These are phyloP conservation scores for Odontesthes bonariensis DNA, from an alignment of 2,113 vertebrate species.

Conservation along the genomic window DNA sequence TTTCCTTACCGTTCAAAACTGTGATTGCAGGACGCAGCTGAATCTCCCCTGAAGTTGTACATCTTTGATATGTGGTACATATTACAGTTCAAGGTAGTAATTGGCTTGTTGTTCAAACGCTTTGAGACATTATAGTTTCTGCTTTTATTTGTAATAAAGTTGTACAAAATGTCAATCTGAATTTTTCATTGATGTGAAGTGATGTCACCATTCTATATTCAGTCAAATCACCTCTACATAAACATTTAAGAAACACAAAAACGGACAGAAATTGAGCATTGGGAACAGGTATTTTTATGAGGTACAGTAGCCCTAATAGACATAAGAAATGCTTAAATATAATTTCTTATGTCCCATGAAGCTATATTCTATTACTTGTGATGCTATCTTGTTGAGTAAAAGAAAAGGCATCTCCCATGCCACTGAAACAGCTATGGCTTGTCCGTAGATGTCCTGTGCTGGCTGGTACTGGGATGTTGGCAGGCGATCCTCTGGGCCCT, in stretches of 20 bases:
- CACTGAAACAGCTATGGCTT: background rate
- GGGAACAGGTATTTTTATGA: background rate
- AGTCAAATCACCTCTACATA: too few relatives aligned
- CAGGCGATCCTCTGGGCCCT: background rate
- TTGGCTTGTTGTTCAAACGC: too few relatives aligned
- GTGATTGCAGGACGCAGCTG: too few relatives aligned
- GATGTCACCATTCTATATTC: background rate
- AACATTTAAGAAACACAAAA: background rate
- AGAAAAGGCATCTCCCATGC: background rate
- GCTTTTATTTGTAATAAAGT: too few relatives aligned
- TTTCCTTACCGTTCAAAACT: background rate
- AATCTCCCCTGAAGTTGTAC: too few relatives aligned
- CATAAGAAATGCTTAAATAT: background rate
- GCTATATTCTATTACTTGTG: too few relatives aligned
- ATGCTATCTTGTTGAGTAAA: background rate
- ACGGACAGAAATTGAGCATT: background rate
- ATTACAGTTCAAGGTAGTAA: too few relatives aligned
- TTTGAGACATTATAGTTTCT: too few relatives aligned
- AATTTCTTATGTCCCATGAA: background rate
- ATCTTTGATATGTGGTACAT: too few relatives aligned
- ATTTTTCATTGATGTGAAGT: background rate
- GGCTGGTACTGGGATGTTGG: background rate
- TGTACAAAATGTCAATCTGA: background rate
- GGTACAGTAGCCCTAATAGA: too few relatives aligned
- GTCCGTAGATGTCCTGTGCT: background rate